Conservation (phyloP, 2,888 invertebrate species). For the Ectobius pallidus region DNA sequence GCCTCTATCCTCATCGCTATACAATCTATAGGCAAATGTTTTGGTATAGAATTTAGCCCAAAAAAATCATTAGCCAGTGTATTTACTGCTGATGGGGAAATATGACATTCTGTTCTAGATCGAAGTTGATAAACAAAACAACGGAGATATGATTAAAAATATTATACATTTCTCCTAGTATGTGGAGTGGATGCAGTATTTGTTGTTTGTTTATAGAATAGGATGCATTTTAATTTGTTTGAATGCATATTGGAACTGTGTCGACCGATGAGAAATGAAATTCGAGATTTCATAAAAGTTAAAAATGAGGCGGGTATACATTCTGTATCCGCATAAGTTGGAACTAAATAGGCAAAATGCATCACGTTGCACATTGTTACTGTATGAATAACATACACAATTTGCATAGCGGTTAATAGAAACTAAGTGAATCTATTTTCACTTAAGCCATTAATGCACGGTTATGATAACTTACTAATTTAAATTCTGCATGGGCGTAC, state of each 20-base stretch:
- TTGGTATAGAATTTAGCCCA: constrained; percentile 17
- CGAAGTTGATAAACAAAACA: constrained; percentile 21
- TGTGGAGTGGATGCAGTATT: not conserved
- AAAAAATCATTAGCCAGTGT: constrained; percentile 18
- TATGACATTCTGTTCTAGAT: not conserved
- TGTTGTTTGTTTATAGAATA: not conserved
- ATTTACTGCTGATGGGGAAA: not conserved
- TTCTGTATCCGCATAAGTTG: too few species aligned
- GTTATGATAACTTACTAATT: too few species aligned
- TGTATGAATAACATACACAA: too few species aligned
- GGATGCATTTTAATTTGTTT: constrained; percentile 27
- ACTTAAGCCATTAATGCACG: too few species aligned
- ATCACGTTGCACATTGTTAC: too few species aligned
- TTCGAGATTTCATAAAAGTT: not conserved
- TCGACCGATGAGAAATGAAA: not conserved
- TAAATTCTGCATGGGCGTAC: too few species aligned
- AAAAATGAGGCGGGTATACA: not conserved
- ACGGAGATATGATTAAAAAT: constrained; percentile 20
- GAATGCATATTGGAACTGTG: constrained; percentile 3
- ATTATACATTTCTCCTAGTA: not conserved
- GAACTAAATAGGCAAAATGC: too few species aligned
- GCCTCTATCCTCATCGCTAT: constrained; percentile 22
- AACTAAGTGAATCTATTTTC: too few species aligned
- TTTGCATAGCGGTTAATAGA: too few species aligned
- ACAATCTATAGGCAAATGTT: constrained; percentile 26